phyloP scores from a whole-genome alignment of 2,797 vertebrate genomes.

The Australoheros facetus region DNA sequence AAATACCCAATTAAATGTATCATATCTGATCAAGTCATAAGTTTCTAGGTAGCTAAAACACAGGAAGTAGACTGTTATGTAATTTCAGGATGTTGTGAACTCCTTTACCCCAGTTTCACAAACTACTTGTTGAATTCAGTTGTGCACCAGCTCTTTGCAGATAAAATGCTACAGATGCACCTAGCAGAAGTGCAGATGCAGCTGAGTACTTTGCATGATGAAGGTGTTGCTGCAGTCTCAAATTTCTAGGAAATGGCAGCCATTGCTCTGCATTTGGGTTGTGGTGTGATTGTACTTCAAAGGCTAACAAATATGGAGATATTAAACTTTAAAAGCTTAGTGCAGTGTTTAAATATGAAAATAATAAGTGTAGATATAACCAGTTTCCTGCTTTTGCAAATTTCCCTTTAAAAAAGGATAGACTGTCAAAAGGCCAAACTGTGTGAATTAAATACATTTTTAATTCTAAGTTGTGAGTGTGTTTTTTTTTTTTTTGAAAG shows the following conservation, averaged over 20 bases:
- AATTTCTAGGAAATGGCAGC: conserved; percentile 71
- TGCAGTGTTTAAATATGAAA: background rate
- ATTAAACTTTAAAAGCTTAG: conserved; percentile 3
- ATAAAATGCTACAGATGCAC: background rate
- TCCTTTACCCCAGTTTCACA: conserved; percentile 49
- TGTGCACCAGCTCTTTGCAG: conserved; percentile 49
- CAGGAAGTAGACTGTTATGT: conserved; percentile 46
- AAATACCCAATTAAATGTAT: background rate
- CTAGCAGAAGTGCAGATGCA: conserved; percentile 28
- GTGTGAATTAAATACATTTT: conserved; percentile 1
- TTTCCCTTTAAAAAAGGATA: conserved; percentile 16
- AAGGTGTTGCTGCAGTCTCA: background rate
- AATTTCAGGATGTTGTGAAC: conserved; percentile 57
- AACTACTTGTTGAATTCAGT: conserved; percentile 7
- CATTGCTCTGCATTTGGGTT: background rate
- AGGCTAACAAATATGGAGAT: background rate
- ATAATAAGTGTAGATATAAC: background rate
- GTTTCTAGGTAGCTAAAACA: conserved; percentile 1
- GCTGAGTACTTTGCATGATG: background rate
- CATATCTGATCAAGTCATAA: background rate
- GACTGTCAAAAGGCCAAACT: conserved; percentile 34
- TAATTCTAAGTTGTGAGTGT: conserved; percentile 3
- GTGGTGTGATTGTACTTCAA: conserved; percentile 47
- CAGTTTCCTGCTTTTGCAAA: background rate
- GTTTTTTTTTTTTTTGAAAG: background rate